Evolutionary conservation across 1,140 invertebrate species (phyloP).

Genomic region (Hyphantria cunea): DNA sequence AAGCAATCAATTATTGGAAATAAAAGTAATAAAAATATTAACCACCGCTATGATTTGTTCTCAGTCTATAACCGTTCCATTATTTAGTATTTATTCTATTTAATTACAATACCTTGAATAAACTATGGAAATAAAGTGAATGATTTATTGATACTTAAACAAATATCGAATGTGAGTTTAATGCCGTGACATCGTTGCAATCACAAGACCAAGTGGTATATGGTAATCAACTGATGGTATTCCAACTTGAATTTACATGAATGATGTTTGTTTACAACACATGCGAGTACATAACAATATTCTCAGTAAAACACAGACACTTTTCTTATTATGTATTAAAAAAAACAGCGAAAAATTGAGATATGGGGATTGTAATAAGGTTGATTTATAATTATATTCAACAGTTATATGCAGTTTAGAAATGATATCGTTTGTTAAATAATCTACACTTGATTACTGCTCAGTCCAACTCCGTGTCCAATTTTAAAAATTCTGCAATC

Average conservation of each 20-base stretch:
- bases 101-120: background rate
- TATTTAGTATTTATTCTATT: slow-evolving; percentile 2
- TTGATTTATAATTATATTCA: no score
- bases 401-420: no score
- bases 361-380: no score
- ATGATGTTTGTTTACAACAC: slow-evolving; percentile 17
- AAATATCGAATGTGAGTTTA: slow-evolving; percentile 28
- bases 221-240: slow-evolving; percentile 14
- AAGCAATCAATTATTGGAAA: no score
- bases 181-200: slow-evolving; percentile 25
- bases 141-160: slow-evolving; percentile 27
- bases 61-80: background rate
- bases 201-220: slow-evolving; percentile 19
- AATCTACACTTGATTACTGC: no score
- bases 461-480: no score
- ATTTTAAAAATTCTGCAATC: no score
- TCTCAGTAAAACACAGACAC: background rate
- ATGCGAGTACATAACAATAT: no score
- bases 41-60: background rate
- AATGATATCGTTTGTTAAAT: no score
- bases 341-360: no score
- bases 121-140: slow-evolving; percentile 7
- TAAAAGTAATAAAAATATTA: no score
- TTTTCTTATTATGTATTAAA: background rate
- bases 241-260: slow-evolving; percentile 23